These are phyloP conservation scores for Saxidomus purpurata DNA, from an alignment of 1,140 invertebrate genomes.

Conservation along the genomic window DNA sequence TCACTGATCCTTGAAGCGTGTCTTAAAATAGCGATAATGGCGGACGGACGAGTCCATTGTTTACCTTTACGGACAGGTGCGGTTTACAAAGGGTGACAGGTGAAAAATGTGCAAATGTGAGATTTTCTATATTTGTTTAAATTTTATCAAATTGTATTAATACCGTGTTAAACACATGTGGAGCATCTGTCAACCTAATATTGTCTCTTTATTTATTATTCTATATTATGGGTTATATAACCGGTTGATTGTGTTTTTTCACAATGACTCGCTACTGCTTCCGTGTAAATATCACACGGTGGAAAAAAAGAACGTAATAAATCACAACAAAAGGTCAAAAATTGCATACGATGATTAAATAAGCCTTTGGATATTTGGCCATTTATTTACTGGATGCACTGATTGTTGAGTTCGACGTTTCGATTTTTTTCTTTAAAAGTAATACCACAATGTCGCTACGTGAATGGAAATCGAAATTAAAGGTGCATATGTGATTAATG, in stretches of 20 bases:
- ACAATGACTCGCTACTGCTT: background rate
- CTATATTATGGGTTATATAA: background rate
- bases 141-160: background rate
- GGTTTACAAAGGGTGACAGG: background rate
- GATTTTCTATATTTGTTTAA: constrained; percentile 26
- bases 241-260: background rate
- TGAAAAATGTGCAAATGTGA: constrained; percentile 18
- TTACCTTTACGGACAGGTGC: background rate
- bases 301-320: no score
- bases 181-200: background rate
- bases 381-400: no score
- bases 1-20: constrained; percentile 42
- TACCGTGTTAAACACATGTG: background rate
- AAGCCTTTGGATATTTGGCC: no score
- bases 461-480: no score
- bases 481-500: no score
- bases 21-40: background rate
- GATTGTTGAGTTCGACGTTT: no score
- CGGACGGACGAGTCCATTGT: background rate
- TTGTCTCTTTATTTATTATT: background rate
- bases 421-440: no score
- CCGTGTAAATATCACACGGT: no score
- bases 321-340: no score
- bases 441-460: no score
- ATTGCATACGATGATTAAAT: no score